Evolutionary conservation across 2,797 vertebrate species (phyloP).

Genomic region (Peromyscus melanophrys): DNA sequence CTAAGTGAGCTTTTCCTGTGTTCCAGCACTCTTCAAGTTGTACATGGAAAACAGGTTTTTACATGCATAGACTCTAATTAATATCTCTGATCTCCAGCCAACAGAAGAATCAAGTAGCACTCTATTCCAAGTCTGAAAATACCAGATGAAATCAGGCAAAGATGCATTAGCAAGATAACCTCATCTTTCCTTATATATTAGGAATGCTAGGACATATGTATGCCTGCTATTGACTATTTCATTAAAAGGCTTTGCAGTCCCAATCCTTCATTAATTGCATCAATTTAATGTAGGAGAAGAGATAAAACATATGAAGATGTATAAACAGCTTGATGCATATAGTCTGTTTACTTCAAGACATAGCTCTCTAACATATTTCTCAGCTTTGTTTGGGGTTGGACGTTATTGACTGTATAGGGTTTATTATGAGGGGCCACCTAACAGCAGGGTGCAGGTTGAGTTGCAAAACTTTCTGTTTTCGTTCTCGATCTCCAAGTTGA

Average conservation of each 20-base stretch:
- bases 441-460: rapidly evolving
- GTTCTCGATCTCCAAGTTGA: rapidly evolving
- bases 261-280: slow-evolving; percentile 57
- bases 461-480: not conserved
- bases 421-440: not conserved
- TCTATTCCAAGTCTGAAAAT: not conserved
- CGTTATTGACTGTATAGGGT: not conserved
- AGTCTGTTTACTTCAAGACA: not conserved
- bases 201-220: not conserved
- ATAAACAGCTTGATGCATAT: slow-evolving; percentile 51
- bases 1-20: not conserved
- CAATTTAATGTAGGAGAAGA: slow-evolving; percentile 39
- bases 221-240: slow-evolving; percentile 20
- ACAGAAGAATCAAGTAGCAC: not conserved
- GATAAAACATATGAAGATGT: not conserved
- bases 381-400: not conserved
- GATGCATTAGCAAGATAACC: not conserved
- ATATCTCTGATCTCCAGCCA: not conserved
- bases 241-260: slow-evolving; percentile 22
- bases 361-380: not conserved
- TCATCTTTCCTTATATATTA: slow-evolving; percentile 4
- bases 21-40: too few relatives aligned
- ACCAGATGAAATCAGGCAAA: not conserved
- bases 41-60: not conserved
- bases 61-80: not conserved